phyloP scores from a whole-genome alignment of 2,888 invertebrate species.

The Platycnemis pennipes region DNA sequence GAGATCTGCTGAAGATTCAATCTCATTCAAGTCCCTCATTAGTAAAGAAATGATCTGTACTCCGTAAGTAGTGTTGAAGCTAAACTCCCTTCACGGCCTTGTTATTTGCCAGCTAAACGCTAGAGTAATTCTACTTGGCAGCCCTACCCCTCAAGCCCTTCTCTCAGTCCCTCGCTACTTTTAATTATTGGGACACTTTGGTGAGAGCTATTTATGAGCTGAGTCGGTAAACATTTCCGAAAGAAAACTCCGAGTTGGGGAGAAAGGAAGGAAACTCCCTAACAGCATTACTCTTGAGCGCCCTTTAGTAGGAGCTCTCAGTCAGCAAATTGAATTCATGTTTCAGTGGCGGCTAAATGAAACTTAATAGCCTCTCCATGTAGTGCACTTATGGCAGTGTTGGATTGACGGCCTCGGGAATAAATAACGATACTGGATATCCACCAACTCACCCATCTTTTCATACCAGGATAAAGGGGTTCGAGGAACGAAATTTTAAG shows the following conservation, averaged over 20 bases:
- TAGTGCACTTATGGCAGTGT: not conserved
- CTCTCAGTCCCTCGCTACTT: not conserved
- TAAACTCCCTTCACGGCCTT: no score
- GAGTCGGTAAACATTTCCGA: not conserved
- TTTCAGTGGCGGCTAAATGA: conserved; percentile 5
- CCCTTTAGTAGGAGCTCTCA: not conserved
- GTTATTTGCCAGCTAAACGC: no score
- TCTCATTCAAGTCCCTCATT: no score
- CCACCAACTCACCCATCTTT: not conserved
- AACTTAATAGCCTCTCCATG: not conserved
- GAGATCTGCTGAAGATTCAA: no score
- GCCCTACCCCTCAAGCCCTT: not conserved
- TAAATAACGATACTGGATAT: not conserved
- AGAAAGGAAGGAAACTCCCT: not conserved
- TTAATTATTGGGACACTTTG: not conserved
- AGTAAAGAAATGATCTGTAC: no score
- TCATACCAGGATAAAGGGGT: no score
- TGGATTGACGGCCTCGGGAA: not conserved
- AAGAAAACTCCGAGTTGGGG: not conserved
- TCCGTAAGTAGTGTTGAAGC: no score
- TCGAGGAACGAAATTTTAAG: no score
- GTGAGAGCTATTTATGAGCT: not conserved
- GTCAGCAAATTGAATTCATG: not conserved
- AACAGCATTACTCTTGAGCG: not conserved
- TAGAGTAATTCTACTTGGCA: not conserved